Base-by-base conservation (phyloP, 1,140 invertebrate species). In the Anagrus nilaparvatae region DNA sequence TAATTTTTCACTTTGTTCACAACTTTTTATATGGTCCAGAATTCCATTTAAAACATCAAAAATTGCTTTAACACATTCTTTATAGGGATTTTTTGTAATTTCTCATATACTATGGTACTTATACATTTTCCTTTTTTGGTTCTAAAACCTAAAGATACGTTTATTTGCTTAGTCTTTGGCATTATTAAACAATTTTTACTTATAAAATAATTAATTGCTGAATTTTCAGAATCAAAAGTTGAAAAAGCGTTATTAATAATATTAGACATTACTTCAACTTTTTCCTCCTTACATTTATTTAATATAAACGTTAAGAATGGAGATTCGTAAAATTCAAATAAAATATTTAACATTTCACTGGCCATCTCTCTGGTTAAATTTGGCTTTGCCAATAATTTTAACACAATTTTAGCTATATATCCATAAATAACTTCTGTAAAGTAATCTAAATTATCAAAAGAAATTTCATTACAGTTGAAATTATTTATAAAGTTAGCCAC, bases 271-370 rank as follows among this genome's bases (percentile, higher is more conserved):
- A 33, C 17, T 19, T 33, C 5, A 33, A 33, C 3, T 12, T 19
- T 10, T 19, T 33, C 3, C 10, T 19, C 18, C 2, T 33, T 2
- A 33, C 31, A 33, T 33, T 33, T 33, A 19, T 10, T 19, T 10
- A 20, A 19, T 19, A 33, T 19, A 10, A 18, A 33, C 13, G 18
- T 18, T 17, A 33, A 19, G n/a, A 33, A 33, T 12, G 31, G 20
- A 20, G 31, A 33, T 19, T 33, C 20, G 20, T 33, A 33, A 33
- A 33, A 33, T 19, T 33, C 16, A 12, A 33, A 7, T 13, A 33
- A 33, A 33, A 33, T 33, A 12, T 33, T 19, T 6, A 33, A 4
- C 17, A 12, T 19, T 10, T 33, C 31, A 19, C 20, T 8, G 9
- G 20, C 17, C 5, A 19, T 19, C 10, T 33, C 20, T 19, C 17